Percentiles rank a stretch among this genome's conserved stretches.
Evolutionary conservation across 2,113 vertebrate genomes (phyloP).

Genomic region (Progne subis): DNA sequence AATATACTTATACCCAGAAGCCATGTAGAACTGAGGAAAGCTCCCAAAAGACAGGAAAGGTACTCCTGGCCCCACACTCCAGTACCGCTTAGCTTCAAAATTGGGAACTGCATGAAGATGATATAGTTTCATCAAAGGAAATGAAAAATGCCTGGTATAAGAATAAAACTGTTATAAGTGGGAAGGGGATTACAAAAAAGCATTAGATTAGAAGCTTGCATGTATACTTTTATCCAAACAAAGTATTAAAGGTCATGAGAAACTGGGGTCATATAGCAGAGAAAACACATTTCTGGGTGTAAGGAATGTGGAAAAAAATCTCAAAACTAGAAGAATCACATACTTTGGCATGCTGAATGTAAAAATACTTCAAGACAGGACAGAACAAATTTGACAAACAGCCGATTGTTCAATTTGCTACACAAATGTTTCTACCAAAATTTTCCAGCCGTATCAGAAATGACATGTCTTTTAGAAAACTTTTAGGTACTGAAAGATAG

Average conservation of each 20-base stretch:
- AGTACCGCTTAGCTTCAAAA: neutral
- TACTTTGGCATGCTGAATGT: neutral
- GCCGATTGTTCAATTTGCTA: neutral
- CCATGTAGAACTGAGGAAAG: neutral
- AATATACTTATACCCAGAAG: neutral
- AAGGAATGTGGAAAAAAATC: neutral
- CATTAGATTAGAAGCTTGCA: neutral
- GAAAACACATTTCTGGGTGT: neutral
- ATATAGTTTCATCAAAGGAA: neutral
- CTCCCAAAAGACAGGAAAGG: neutral
- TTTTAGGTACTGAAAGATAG: neutral
- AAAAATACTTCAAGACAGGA: neutral
- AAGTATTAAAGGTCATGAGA: neutral
- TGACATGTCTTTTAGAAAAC: neutral
- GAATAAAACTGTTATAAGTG: neutral
- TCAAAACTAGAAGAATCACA: neutral
- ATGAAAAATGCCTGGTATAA: neutral
- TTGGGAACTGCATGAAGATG: neutral
- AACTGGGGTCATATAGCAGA: neutral
- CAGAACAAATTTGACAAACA: neutral
- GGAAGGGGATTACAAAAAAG: neutral
- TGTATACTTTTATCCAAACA: neutral
- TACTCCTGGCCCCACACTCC: neutral
- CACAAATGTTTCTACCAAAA: neutral
- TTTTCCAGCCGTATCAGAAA: neutral